Evolutionary conservation across 1,140 invertebrate species (phyloP).

Genomic region (Macrobrachium rosenbergii): DNA sequence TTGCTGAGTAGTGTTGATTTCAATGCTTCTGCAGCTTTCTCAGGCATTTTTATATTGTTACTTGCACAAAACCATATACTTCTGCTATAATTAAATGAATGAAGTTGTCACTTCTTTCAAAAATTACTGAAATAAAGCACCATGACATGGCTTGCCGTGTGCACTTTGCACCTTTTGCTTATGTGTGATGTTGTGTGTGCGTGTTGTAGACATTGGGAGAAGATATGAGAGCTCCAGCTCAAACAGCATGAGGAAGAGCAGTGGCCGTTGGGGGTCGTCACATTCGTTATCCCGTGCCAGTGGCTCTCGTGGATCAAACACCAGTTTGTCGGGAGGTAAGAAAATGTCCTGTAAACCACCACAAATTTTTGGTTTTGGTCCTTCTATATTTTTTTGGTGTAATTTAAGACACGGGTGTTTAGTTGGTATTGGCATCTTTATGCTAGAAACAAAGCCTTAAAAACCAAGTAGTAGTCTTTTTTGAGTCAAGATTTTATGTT

Average conservation of each 20-base stretch:
- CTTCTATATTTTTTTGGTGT: background rate
- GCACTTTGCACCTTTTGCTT: conserved; percentile 50
- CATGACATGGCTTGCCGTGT: conserved; percentile 45
- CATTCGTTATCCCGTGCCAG: conserved; percentile 60
- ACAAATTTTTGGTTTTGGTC: background rate
- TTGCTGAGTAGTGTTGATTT: conserved; percentile 41
- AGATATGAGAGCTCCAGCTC: conserved; percentile 46
- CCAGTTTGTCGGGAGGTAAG: conserved; percentile 63
- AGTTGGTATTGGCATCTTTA: no score
- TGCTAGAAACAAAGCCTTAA: no score
- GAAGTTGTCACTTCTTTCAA: conserved; percentile 17
- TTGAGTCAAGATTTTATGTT: no score
- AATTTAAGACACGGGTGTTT: no score
- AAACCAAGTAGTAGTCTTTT: no score
- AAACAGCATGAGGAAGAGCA: conserved; percentile 63
- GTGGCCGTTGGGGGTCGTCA: conserved; percentile 65
- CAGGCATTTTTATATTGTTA: conserved; percentile 16
- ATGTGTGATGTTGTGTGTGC: conserved; percentile 62
- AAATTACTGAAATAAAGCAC: conserved; percentile 27
- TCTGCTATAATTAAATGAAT: conserved; percentile 21
- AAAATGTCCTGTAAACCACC: background rate
- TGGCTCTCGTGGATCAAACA: conserved; percentile 60
- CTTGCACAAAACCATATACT: conserved; percentile 31
- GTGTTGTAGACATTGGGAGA: conserved; percentile 60
- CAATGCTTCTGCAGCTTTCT: conserved; percentile 50